Conservation (phyloP, 2,888 invertebrate genomes). For the Amblyjoppa proteus region DNA sequence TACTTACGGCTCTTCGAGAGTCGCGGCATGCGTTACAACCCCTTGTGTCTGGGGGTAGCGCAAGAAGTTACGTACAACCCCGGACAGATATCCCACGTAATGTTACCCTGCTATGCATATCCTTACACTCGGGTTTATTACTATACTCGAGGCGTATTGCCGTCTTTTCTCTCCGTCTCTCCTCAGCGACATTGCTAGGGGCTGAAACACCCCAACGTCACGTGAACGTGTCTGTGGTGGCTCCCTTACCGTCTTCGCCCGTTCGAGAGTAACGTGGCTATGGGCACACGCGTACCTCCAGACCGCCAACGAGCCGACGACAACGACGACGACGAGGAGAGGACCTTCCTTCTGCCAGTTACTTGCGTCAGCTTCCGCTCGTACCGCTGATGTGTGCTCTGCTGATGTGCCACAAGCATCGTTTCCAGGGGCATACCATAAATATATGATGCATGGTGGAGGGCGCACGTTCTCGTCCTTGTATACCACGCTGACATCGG, state of each 20-base stretch:
- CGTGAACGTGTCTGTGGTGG: neutral
- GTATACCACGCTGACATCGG: slow-evolving; percentile 36
- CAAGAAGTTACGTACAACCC: slow-evolving; percentile 5
- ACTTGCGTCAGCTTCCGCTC: slow-evolving; percentile 31
- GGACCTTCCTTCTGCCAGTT: slow-evolving; percentile 31
- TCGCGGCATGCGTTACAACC: slow-evolving; percentile 43
- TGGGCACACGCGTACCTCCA: neutral
- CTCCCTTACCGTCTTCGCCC: neutral
- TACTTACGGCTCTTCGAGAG: slow-evolving; percentile 8
- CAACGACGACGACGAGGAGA: slow-evolving; percentile 16
- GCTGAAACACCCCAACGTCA: slow-evolving; percentile 12
- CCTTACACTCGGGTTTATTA: slow-evolving; percentile 8
- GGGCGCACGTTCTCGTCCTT: slow-evolving; percentile 47
- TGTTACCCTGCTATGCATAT: slow-evolving; percentile 16
- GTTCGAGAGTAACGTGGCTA: slow-evolving; percentile 10
- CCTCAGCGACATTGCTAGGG: slow-evolving; percentile 5
- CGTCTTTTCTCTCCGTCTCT: slow-evolving; percentile 3
- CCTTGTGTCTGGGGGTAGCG: neutral
- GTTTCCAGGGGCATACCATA: slow-evolving; percentile 71
- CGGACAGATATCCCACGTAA: slow-evolving; percentile 25
- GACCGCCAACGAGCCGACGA: slow-evolving; percentile 12
- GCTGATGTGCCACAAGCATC: slow-evolving; percentile 30
- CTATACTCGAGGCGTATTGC: slow-evolving; percentile 1
- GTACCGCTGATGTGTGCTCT: slow-evolving; percentile 23
- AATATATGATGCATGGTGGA: slow-evolving; percentile 75